Percentiles rank a stretch among this genome's conserved stretches.
These are phyloP conservation scores for Popillia japonica DNA, from an alignment of 1,140 invertebrate species.

Conservation along the genomic window DNA sequence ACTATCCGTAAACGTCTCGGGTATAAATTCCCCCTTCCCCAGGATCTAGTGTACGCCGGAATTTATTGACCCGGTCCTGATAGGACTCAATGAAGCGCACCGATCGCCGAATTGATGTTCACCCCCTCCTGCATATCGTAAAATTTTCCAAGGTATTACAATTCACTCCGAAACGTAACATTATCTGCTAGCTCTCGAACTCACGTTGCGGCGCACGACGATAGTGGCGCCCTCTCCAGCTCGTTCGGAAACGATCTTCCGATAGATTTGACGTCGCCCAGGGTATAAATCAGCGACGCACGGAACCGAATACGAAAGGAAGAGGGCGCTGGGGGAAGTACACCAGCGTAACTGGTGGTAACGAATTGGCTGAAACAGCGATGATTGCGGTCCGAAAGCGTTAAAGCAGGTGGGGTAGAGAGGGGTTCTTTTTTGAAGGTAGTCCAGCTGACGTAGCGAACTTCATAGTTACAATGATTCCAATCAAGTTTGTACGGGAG, in stretches of 20 bases:
- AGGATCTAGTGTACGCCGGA: too few species aligned
- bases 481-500: neutral
- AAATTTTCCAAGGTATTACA: conserved; percentile 23
- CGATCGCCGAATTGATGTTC: neutral
- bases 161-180: conserved; percentile 22
- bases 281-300: neutral
- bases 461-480: neutral
- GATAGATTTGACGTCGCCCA: neutral
- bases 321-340: neutral
- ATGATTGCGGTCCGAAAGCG: neutral
- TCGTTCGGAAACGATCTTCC: neutral
- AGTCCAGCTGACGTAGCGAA: neutral
- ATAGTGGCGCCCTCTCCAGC: neutral
- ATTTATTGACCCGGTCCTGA: neutral
- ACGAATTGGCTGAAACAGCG: neutral
- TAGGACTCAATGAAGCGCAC: neutral
- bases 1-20: neutral
- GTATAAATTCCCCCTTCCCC: neutral
- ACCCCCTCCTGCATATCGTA: neutral
- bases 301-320: neutral
- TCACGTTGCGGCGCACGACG: neutral
- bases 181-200: neutral
- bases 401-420: neutral
- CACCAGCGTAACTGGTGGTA: neutral
- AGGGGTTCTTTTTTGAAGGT: neutral